Conservation (phyloP, 2,888 invertebrate species). For the Drosophila greeni region DNA sequence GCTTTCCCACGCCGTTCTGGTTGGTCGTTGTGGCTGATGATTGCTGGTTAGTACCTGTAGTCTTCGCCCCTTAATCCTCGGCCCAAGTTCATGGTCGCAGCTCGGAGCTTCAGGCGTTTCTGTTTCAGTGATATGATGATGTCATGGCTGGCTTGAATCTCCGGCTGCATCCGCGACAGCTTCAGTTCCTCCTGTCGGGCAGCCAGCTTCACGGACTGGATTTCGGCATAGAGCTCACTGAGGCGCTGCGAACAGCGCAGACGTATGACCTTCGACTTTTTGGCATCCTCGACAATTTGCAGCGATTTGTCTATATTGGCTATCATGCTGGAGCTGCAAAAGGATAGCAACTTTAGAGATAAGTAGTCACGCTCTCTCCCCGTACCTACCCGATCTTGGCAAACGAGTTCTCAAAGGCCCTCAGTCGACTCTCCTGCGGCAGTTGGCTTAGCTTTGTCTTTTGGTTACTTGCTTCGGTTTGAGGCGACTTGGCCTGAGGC, state of each 20-base stretch:
- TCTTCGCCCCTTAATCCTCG: conserved; percentile 67
- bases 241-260: conserved; percentile 70
- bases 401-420: conserved; percentile 74
- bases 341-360: neutral
- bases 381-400: conserved; percentile 70
- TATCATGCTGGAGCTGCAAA: conserved; percentile 69
- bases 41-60: conserved; percentile 65
- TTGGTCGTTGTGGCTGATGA: conserved; percentile 37
- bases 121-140: conserved; percentile 72
- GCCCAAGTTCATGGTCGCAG: conserved; percentile 71
- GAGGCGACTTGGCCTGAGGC: neutral
- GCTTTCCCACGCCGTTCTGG: conserved; percentile 51
- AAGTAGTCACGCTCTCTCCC: neutral
- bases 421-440: conserved; percentile 61
- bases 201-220: conserved; percentile 63
- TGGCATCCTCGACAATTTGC: conserved; percentile 72
- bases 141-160: conserved; percentile 73
- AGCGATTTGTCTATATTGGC: conserved; percentile 74
- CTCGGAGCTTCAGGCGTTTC: conserved; percentile 68
- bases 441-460: conserved; percentile 20
- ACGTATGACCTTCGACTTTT: conserved; percentile 69
- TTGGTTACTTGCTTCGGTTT: neutral
- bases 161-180: conserved; percentile 73
- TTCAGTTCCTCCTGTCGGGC: conserved; percentile 69
- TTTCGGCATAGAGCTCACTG: conserved; percentile 69